Conservation (phyloP, 23 tunicate genomes). For the Styela clava region DNA sequence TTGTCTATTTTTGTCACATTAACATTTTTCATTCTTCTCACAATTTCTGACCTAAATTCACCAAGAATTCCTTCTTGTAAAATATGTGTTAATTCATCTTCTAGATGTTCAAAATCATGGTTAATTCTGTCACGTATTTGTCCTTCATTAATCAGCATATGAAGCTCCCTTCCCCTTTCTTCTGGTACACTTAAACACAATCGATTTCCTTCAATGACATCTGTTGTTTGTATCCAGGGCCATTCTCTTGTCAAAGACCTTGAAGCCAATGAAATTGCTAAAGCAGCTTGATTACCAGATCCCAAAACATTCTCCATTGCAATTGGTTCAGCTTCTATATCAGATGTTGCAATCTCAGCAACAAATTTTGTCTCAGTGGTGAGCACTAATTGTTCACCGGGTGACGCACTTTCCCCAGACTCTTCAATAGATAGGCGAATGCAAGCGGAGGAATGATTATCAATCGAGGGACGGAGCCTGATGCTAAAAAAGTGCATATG, state of each 20-base stretch:
- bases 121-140: background rate
- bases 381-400: background rate
- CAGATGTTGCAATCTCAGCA: background rate
- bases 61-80: background rate
- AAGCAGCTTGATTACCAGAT: background rate
- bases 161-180: background rate
- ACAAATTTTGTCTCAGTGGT: background rate
- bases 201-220: background rate
- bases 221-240: background rate
- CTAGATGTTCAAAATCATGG: background rate
- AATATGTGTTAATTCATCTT: background rate
- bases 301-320: background rate
- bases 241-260: background rate
- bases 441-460: background rate
- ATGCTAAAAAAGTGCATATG: too few relatives aligned
- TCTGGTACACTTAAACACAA: background rate
- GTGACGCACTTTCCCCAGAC: background rate
- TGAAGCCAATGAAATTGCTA: background rate
- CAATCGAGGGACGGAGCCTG: background rate
- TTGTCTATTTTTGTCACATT: background rate
- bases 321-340: background rate
- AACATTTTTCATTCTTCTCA: background rate
- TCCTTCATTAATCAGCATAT: background rate
- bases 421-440: background rate
- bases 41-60: background rate